Evolutionary conservation across 1,140 invertebrate genomes (phyloP), one percentile per base, ranked within the genome.

Genomic region (Dinothrombium tinctorium): DNA sequence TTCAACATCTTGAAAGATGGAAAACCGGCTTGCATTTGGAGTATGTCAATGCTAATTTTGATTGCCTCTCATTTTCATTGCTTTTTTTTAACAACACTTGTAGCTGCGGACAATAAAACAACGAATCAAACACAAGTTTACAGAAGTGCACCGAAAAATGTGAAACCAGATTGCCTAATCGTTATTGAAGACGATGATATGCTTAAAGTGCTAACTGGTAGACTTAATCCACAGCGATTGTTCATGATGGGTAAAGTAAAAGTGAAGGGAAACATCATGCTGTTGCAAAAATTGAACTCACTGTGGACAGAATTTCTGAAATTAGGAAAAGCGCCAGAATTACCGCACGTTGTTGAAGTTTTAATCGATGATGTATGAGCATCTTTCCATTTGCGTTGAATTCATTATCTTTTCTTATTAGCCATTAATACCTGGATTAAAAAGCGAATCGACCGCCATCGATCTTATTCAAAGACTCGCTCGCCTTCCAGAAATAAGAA

Each of bases 161-260:
- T 48, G n/a, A 90, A 89, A 62, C 66, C 77, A 3, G 79, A 82
- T 51, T 78, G 77, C 26, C 84, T 76, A 3, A 58, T 92, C 37
- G 83, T 77, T 2, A 59, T 90, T 19, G 52, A 53, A 37, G 52
- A 53, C 46, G 52, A 53, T 35, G 52, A 53, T 43, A 36, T 53
- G n/a, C 43, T 53, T 39, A 43, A 46, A 19, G 31, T 53, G 22
- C 74, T 78, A 26, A 53, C 71, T 15, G 83, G 83, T 24, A 79
- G 84, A 60, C 59, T 90, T 4, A 82, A 79, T 58, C 74, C 83
- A 29, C 84, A 90, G 61, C 66, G 73, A 50, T 39, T 39, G 5
- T 94, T 87, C 56, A 77, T 90, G 73, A 74, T 73, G 54, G 82
- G 83, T 17, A 83, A 82, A 59, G 55, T 92, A 37, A 90, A 90